phyloP scores from a whole-genome alignment of 2,797 vertebrate genomes.

The Lophotriccus pileatus region DNA sequence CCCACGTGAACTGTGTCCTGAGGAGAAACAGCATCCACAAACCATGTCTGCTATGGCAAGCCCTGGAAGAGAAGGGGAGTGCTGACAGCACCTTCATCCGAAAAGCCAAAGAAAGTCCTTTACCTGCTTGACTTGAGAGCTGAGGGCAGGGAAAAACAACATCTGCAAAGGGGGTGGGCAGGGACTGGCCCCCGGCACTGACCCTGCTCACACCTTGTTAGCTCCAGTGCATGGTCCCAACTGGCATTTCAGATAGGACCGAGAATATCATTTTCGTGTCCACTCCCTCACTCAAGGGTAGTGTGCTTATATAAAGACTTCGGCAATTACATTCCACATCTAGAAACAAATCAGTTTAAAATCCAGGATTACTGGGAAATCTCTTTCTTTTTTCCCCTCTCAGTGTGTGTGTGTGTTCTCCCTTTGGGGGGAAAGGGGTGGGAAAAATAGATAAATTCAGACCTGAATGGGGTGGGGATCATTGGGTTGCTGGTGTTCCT shows the following conservation, averaged over 20 bases:
- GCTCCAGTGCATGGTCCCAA: accelerated
- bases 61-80: neutral
- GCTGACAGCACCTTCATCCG: neutral
- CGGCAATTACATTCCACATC: neutral
- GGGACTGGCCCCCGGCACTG: neutral
- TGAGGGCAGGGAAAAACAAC: neutral
- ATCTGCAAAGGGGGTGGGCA: neutral
- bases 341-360: neutral
- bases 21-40: neutral
- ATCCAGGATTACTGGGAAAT: neutral
- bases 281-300: accelerated
- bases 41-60: neutral
- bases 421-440: neutral
- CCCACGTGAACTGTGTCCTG: neutral
- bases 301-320: neutral
- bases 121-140: neutral
- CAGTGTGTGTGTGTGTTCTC: accelerated
- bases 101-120: neutral
- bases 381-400: neutral
- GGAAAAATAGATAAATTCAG: neutral
- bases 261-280: neutral
- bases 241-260: neutral
- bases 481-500: accelerated
- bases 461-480: neutral
- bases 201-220: neutral